These are phyloP conservation scores for Scaptodrosophila lebanonensis DNA, from an alignment of 1,140 invertebrate genomes.

Conservation along the genomic window DNA sequence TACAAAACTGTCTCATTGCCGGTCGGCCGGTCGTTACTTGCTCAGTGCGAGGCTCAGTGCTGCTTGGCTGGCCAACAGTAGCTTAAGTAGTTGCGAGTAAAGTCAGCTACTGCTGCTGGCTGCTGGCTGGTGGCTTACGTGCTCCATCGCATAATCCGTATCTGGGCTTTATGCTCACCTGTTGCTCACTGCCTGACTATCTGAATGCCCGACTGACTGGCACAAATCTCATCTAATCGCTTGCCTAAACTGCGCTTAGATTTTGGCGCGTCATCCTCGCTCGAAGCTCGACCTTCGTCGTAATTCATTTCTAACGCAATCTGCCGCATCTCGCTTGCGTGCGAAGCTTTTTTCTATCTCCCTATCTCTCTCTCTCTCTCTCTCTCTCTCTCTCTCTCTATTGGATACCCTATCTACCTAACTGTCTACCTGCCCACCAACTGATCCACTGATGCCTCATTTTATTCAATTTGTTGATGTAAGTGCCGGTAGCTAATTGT, in stretches of 20 bases:
- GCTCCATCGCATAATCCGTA: no score
- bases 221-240: conserved; percentile 49
- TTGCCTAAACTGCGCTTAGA: conserved; percentile 35
- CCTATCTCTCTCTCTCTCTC: conserved; percentile 5
- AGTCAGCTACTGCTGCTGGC: no score
- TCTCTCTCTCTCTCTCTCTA: not conserved
- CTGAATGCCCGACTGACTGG: no score
- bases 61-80: no score
- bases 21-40: no score
- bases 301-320: conserved; percentile 43
- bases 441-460: conserved; percentile 34
- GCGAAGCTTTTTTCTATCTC: not conserved
- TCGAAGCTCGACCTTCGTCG: conserved; percentile 13
- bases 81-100: no score
- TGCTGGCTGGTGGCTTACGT: no score
- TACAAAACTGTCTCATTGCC: no score
- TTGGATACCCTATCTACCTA: conserved; percentile 10
- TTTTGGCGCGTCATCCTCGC: conserved; percentile 38
- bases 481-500: conserved; percentile 23
- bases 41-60: no score
- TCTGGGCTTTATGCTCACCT: no score
- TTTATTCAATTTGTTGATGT: conserved; percentile 38
- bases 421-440: no score
- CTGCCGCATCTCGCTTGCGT: conserved; percentile 34
- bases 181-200: no score